Evolutionary conservation across 2,113 vertebrate genomes (phyloP), one percentile per base, ranked within the genome.

Genomic region (Xyrauchen texanus): DNA sequence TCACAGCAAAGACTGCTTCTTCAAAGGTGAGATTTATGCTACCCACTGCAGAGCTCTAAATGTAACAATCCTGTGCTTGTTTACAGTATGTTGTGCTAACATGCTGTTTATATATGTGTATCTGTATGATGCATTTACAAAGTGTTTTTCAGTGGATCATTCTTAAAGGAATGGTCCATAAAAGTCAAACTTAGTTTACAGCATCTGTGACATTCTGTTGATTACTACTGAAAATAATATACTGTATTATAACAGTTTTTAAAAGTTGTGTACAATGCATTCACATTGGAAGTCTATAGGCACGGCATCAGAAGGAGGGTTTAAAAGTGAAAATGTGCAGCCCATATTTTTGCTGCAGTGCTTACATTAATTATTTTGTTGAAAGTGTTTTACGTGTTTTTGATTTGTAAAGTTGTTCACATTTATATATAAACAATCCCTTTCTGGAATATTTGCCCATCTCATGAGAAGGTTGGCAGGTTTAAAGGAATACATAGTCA

Each of bases 1-100:
- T 15, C 95, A 93, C 90, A 96, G 93, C 94, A 97, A 96, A 89
- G 95, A 95, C 86, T 99, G 97, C 77, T 98, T 98, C 93, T 96
- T 98, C 90, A 96, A 92, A 98, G 97, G 97, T 99, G 95, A 84
- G 85, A 2, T 61, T 9, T 7, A 47, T 47, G 6, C 21, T 11
- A 13, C 13, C 3, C 21, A 34, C 21, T 34, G 21, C 3, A 34
- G 21, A 34, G 12, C 63, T 67, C 13, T 4, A 5, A 16, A 49
- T 5, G 1, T 1, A 6, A 51, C 4, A 0, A 16, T 5, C 4
- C 49, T 42, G 4, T 11, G 5, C 3, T 68, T 9, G 8, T 34
- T 34, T 34, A 34, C 21, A 34, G 21, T 34, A 34, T 34, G 21
- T 34, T 34, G 21, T 1, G 1, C 21, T 34, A 34, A 6, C 1